Evolutionary conservation across 2,113 vertebrate genomes (phyloP).

Genomic region (Planiliza haematocheilus): DNA sequence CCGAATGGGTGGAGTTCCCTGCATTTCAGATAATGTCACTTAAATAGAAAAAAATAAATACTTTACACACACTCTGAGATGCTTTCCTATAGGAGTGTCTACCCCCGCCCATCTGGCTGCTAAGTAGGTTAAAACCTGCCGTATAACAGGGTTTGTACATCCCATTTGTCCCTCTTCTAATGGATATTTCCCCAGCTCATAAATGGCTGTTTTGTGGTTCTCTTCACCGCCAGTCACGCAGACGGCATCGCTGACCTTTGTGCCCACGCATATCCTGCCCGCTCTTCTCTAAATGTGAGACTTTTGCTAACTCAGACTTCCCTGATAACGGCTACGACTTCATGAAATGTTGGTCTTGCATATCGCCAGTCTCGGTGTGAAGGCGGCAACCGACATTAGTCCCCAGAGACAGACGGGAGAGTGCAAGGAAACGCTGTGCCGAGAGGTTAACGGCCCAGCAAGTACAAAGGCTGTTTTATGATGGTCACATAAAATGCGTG

Average conservation of each 20-base stretch:
- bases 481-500: conserved; percentile 55
- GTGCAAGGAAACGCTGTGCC: conserved; percentile 33
- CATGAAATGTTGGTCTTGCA: conserved; percentile 37
- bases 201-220: conserved; percentile 16
- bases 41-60: no score
- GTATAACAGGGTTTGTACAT: conserved; percentile 1
- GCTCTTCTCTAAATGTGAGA: conserved; percentile 2
- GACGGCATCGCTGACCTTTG: conserved; percentile 18
- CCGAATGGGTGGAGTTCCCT: conserved; percentile 49
- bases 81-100: no score
- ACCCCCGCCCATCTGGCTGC: conserved; percentile 10
- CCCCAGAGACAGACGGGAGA: conserved; percentile 32
- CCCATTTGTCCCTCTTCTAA: conserved; percentile 5
- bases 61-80: no score
- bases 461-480: conserved; percentile 70
- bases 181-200: conserved; percentile 19
- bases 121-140: conserved; percentile 13
- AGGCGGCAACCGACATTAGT: conserved; percentile 35
- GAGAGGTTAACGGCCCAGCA: conserved; percentile 59
- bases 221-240: no score
- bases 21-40: conserved; percentile 22
- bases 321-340: conserved; percentile 20
- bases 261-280: conserved; percentile 12
- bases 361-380: conserved; percentile 8
- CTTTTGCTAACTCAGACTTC: conserved; percentile 9